Percentiles rank a stretch among this genome's conserved stretches.
Conservation (phyloP, 2,797 vertebrate species). For the Clamator glandarius region DNA sequence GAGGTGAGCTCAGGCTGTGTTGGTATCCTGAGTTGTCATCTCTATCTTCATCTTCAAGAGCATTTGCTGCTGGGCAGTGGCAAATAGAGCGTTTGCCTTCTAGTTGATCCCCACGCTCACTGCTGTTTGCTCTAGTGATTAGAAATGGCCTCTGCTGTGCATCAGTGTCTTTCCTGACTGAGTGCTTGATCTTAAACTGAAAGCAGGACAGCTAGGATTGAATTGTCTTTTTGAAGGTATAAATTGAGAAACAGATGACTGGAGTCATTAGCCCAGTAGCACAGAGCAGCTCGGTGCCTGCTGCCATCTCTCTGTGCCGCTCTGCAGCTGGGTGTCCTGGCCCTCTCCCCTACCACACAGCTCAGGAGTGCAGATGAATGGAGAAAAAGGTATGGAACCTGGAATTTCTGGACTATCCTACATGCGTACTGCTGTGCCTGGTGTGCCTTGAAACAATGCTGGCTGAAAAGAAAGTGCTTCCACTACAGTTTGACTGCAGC, state of each 20-base stretch:
- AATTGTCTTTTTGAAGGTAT: not conserved
- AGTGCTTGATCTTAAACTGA: not conserved
- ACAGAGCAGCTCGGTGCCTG: not conserved
- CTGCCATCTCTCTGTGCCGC: rapidly evolving
- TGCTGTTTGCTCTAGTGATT: not conserved
- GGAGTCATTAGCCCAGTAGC: not conserved
- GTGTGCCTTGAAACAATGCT: not conserved
- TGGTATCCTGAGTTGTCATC: not conserved
- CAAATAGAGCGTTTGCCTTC: not conserved
- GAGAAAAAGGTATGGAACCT: not conserved
- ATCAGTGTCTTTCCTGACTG: not conserved
- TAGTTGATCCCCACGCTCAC: rapidly evolving
- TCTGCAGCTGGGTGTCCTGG: rapidly evolving
- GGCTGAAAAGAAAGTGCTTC: not conserved
- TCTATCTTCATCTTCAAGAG: not conserved
- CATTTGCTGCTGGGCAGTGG: rapidly evolving
- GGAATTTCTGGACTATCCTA: too few species aligned
- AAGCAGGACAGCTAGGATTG: not conserved
- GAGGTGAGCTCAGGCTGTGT: not conserved
- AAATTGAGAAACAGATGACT: rapidly evolving
- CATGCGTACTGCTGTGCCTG: rapidly evolving
- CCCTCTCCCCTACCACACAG: not conserved
- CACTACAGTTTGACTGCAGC: rapidly evolving
- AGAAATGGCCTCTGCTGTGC: not conserved
- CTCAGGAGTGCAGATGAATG: not conserved